Evolutionary conservation across 35 echinoderm and acorn worm genomes (phyloP).

Genomic region (Amphiura filiformis): DNA sequence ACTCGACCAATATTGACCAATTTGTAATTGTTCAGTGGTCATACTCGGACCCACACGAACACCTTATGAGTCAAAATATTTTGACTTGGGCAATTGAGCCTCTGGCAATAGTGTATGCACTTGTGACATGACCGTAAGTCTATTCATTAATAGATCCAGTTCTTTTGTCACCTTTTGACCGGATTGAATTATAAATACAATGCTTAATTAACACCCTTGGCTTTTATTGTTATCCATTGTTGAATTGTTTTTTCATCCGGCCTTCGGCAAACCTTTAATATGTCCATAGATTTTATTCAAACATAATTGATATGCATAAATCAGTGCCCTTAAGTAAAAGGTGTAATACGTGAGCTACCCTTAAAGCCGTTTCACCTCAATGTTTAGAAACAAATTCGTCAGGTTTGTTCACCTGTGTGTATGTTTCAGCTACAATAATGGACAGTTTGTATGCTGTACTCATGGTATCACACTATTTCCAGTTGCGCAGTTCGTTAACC

Average conservation of each 20-base stretch:
- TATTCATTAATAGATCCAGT: too few relatives aligned
- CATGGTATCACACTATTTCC: too few relatives aligned
- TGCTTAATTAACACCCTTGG: neutral
- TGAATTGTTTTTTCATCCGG: neutral
- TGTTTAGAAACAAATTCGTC: neutral
- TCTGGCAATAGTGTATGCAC: too few relatives aligned
- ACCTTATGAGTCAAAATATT: neutral
- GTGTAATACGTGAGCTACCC: too few relatives aligned
- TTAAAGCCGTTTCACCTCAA: too few relatives aligned
- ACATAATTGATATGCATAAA: neutral
- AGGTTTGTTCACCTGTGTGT: neutral
- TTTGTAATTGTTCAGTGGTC: too few relatives aligned
- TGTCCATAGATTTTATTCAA: neutral
- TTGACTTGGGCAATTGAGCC: neutral
- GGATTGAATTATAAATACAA: constrained; percentile 1
- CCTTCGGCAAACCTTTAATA: neutral
- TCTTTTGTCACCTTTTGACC: neutral
- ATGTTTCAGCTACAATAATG: neutral
- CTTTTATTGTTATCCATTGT: neutral
- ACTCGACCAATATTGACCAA: too few relatives aligned
- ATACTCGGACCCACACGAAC: neutral
- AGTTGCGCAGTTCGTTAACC: too few relatives aligned
- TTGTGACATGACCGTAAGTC: neutral
- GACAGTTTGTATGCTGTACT: neutral
- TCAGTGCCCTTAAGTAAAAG: neutral